These are phyloP conservation scores for Myocastor coypus DNA, from an alignment of 2,113 vertebrate genomes.

Conservation along the genomic window DNA sequence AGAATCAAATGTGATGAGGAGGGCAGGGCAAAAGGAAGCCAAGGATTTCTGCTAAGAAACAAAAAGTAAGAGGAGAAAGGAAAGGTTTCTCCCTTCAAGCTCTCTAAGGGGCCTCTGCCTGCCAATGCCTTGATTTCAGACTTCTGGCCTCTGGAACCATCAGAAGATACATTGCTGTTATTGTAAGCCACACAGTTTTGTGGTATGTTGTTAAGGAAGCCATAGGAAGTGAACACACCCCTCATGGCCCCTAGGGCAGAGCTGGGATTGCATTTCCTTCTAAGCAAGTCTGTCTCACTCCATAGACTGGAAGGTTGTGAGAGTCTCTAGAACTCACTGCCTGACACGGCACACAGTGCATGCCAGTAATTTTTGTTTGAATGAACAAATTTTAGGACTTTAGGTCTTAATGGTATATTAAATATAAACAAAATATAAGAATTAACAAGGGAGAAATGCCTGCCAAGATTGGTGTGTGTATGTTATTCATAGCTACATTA, in stretches of 20 bases:
- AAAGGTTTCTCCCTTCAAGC: neutral
- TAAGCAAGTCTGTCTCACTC: neutral
- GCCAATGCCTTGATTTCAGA: neutral
- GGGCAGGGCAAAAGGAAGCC: neutral
- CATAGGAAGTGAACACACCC: neutral
- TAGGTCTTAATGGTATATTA: constrained; percentile 61
- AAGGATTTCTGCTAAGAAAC: neutral
- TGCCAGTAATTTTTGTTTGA: constrained; percentile 44
- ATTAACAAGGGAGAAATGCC: constrained; percentile 64
- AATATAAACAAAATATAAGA: constrained; percentile 68
- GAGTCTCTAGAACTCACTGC: neutral
- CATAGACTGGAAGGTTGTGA: neutral
- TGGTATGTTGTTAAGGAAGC: neutral
- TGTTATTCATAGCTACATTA: constrained; percentile 31
- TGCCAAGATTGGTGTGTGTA: constrained; percentile 34
- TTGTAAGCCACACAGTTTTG: neutral
- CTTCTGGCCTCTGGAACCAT: neutral
- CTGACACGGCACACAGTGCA: neutral
- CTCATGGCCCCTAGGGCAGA: neutral
- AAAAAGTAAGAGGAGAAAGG: neutral
- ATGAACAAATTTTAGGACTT: constrained; percentile 52
- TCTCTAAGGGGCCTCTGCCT: neutral
- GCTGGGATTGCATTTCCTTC: neutral
- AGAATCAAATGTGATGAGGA: fast-evolving
- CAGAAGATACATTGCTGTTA: neutral